These are phyloP conservation scores for Oxystoma pomonae DNA, from an alignment of 2,888 invertebrate species.

Conservation along the genomic window DNA sequence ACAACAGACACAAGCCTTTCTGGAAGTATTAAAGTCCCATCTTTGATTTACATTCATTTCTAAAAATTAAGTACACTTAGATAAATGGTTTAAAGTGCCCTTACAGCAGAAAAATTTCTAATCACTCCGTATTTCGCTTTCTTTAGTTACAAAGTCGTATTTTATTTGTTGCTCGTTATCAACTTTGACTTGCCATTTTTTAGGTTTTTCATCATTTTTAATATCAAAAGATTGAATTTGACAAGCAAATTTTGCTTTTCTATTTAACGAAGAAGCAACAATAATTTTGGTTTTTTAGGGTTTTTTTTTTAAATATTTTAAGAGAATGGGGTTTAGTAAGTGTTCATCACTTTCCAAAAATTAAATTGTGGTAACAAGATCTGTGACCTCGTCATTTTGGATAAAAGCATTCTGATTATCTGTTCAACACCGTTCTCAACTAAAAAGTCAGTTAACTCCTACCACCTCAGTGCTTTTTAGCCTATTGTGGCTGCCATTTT, in stretches of 20 bases:
- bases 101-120: background rate
- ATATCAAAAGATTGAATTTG: background rate
- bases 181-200: background rate
- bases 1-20: background rate
- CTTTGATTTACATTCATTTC: too few relatives aligned
- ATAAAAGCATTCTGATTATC: too few relatives aligned
- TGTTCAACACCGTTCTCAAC: too few relatives aligned
- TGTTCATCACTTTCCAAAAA: constrained; percentile 1
- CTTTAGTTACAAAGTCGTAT: background rate
- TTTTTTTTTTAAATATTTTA: background rate
- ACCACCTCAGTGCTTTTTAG: too few relatives aligned
- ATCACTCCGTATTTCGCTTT: background rate
- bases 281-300: background rate
- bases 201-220: background rate
- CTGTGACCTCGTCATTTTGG: too few relatives aligned
- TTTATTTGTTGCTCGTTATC: background rate
- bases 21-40: background rate
- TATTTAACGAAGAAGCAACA: background rate
- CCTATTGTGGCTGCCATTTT: too few relatives aligned
- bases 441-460: too few relatives aligned
- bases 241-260: background rate
- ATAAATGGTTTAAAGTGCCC: too few relatives aligned
- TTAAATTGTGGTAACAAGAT: too few relatives aligned
- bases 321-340: background rate
- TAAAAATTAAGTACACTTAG: too few relatives aligned